Base-by-base conservation (phyloP, 2,113 vertebrate species). In the Steatornis caripensis region DNA sequence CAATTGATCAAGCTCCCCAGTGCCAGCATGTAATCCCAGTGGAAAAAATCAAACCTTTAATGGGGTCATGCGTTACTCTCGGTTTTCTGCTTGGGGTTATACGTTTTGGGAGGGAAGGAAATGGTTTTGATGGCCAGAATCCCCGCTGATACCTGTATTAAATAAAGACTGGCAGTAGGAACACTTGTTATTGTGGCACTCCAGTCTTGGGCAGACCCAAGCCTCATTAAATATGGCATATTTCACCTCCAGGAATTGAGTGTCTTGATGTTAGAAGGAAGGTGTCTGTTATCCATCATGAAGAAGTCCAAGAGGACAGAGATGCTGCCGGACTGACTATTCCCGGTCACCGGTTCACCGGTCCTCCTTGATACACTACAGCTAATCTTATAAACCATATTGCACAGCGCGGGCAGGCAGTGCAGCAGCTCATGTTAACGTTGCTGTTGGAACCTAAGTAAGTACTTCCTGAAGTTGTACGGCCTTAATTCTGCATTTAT, bases 1-100 rank as follows among this genome's bases (percentile, higher is more conserved):
- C 93, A 65, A 86, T 95, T 90, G 95, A 96, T 97, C 90, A 48
- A 84, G 61, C 22, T 95, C 93, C 70, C 81, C 87, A 10, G 81
- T 82, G 92, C 77, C 65, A 15, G 57, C 7, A 1, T 69, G 74
- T 85, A 85, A 91, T 95, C 91, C 94, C 89, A 66, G 61, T 68
- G 87, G 88, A 7, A 41, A 93, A 91, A 85, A 87, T 95, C 91
- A 87, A 91, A 37, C 24, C 61, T 94, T 61, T 94, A 89, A 89
- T 66, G 74, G 81, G 45, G 74, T 87, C 68, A 30, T 51, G 29
- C 1, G 1, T 92, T 95, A 18, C 66, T 96, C 49, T 79, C 69
- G 61, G 61, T 37, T 94, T 94, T 91, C 69, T 54, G 68, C 61
- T 64, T 65, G 58, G 49, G 30, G 62, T 92, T 91, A 16, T 61